phyloP scores from a whole-genome alignment of 2,888 invertebrate genomes.

The Dolichomitus sp. region DNA sequence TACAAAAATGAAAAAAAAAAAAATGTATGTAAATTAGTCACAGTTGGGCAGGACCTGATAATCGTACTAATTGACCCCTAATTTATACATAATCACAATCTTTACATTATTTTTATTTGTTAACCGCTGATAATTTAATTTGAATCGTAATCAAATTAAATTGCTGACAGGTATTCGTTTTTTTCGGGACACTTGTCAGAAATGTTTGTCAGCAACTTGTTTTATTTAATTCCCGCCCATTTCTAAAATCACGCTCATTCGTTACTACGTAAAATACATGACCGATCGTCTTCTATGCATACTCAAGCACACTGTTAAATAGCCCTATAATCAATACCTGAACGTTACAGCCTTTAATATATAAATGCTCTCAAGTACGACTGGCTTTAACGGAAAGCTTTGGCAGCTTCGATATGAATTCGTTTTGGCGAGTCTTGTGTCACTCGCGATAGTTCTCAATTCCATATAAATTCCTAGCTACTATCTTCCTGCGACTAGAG shows the following conservation, averaged over 20 bases:
- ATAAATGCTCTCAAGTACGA: conserved; percentile 39
- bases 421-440: conserved; percentile 6
- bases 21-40: neutral
- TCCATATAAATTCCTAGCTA: neutral
- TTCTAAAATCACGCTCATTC: conserved; percentile 2
- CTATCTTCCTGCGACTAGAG: conserved; percentile 16
- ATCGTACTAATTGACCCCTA: neutral
- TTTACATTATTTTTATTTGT: neutral
- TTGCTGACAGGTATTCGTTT: neutral
- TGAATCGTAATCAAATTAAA: neutral
- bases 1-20: neutral
- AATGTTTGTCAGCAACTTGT: too few relatives aligned
- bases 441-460: neutral
- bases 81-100: neutral
- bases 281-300: neutral
- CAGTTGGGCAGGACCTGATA: neutral
- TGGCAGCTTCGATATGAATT: conserved; percentile 17
- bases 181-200: neutral
- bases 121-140: neutral
- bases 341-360: conserved; percentile 49
- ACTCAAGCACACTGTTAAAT: neutral
- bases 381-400: conserved; percentile 20
- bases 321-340: conserved; percentile 26
- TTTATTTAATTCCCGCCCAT: conserved; percentile 17
- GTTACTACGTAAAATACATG: conserved; percentile 6